Base-by-base conservation (phyloP, 2,797 vertebrate species). In the Lacerta viridis region DNA sequence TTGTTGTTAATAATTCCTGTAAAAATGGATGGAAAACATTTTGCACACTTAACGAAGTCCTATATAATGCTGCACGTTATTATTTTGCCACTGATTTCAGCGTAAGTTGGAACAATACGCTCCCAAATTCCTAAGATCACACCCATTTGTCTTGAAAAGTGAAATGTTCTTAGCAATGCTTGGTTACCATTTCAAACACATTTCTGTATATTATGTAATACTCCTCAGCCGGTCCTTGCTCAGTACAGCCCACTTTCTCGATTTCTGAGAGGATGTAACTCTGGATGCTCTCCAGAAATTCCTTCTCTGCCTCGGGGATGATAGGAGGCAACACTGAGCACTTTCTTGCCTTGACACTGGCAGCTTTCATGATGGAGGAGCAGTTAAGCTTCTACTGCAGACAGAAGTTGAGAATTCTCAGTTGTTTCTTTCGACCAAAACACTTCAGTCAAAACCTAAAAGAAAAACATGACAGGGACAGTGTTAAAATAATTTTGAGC, bases 141-240 rank as follows among this genome's bases (percentile, higher is more conserved):
- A 23, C 7, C 43, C n/a, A 75, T 0, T 36, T 8, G 18, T 90
- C 29, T 71, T 71, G 80, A 5, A 79, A 41, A 80, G 91, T 77
- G 55, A 82, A 39, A 5, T 13, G 1, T 72, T 1, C 77, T 46
- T 83, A 87, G 74, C 10, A 91, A 25, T 25, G 39, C 66, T 83
- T 71, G 11, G 1, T 87, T 96, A 96, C 97, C 97, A 98, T 96
- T 79, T 93, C 93, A 90, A 98, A 98, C 1, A 87, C 96, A 0
- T 94, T 94, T 86, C 89, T 94, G 93, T 97, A 96, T 81, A 96
- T 93, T 33, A 92, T 17, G 61, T 93, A 96, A 83, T 95, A 94
- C 18, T 96, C 95, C 17, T 97, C 96, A 88, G 96, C 91, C 4
- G 95, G 92, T 4, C 94, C 96, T 75, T 93, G 91, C 0, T 85